Evolutionary conservation across 2,888 invertebrate species (phyloP).

Genomic region (Pachydiplax longipennis): DNA sequence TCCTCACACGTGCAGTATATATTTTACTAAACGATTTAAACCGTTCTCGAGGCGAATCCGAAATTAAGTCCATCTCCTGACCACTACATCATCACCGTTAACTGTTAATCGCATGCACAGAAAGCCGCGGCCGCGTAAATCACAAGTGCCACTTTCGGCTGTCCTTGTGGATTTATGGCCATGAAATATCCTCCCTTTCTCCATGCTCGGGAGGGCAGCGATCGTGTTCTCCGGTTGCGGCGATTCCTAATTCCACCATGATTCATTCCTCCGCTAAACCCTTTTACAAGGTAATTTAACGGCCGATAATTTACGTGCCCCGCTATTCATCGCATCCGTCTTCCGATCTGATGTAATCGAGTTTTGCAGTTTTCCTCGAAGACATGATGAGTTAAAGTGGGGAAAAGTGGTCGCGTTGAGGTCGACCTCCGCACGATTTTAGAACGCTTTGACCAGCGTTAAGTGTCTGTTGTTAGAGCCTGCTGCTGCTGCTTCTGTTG

Average conservation of each 20-base stretch:
- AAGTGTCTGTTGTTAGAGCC: too few relatives aligned
- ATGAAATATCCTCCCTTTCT: neutral
- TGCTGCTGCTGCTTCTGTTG: too few relatives aligned
- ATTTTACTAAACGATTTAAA: neutral
- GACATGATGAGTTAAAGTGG: neutral
- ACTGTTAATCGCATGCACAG: neutral
- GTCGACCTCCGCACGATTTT: neutral
- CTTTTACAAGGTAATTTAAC: neutral
- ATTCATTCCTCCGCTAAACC: neutral
- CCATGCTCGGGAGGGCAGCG: neutral
- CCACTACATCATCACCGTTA: neutral
- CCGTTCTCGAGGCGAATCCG: neutral
- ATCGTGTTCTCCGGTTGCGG: neutral
- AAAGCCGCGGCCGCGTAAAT: neutral
- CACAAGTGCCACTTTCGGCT: neutral
- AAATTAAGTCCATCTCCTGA: neutral
- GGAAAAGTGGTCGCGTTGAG: neutral
- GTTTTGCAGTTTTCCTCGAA: neutral
- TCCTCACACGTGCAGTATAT: neutral
- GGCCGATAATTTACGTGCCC: neutral
- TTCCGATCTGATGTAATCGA: neutral
- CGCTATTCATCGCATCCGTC: neutral
- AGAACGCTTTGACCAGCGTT: too few relatives aligned
- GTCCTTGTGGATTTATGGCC: neutral
- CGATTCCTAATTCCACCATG: neutral